These are phyloP conservation scores for Syngnathus floridae DNA, from an alignment of 2,113 vertebrate genomes.

Conservation along the genomic window DNA sequence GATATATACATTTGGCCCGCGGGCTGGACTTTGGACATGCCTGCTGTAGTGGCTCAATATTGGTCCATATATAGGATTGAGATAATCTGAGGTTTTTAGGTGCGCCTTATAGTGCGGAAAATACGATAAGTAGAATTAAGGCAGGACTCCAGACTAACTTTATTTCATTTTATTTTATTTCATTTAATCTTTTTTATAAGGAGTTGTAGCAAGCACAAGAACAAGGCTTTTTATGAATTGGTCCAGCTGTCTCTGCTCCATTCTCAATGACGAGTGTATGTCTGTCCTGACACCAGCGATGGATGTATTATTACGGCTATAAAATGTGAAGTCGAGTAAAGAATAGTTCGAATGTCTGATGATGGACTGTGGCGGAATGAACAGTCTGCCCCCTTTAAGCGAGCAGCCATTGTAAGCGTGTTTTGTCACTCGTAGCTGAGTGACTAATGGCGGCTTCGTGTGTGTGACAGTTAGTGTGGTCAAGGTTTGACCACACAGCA, in stretches of 20 bases:
- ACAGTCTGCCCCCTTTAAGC: slow-evolving; percentile 28
- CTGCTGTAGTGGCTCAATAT: too few species aligned
- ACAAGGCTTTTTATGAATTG: not conserved
- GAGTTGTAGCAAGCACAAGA: not conserved
- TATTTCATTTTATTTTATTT: too few species aligned
- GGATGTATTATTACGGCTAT: slow-evolving; percentile 34
- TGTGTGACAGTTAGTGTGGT: slow-evolving; percentile 4
- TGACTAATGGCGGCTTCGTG: slow-evolving; percentile 22
- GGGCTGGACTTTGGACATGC: too few species aligned
- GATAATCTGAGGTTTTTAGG: too few species aligned
- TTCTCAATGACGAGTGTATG: not conserved
- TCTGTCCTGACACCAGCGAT: slow-evolving; percentile 32
- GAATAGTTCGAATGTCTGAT: slow-evolving; percentile 29
- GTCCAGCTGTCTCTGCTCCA: slow-evolving; percentile 6
- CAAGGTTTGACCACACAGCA: slow-evolving; percentile 12
- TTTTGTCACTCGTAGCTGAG: slow-evolving; percentile 33
- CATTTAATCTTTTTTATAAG: too few species aligned
- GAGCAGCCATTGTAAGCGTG: slow-evolving; percentile 12
- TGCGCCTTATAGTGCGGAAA: too few species aligned
- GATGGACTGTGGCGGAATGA: slow-evolving; percentile 36
- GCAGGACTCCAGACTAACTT: too few species aligned
- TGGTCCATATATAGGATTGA: too few species aligned
- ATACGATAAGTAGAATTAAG: too few species aligned
- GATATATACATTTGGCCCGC: too few species aligned
- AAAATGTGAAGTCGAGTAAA: slow-evolving; percentile 26